Percentiles rank a stretch among this genome's conserved stretches.
These are phyloP conservation scores for Phyllotreta striolata DNA, from an alignment of 2,888 invertebrate species.

Conservation along the genomic window DNA sequence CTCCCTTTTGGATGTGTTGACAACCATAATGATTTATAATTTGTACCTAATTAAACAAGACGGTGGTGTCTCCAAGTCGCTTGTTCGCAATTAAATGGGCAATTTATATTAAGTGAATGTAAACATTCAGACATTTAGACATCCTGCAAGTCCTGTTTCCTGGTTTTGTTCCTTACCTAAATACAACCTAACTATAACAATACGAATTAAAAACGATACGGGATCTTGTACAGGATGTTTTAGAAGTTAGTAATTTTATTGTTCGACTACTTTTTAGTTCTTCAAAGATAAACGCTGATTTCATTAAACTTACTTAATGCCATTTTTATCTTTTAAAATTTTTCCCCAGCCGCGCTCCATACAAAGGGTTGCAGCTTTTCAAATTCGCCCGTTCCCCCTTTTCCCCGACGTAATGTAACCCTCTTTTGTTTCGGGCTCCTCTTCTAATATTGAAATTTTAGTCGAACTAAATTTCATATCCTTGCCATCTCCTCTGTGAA, in stretches of 20 bases:
- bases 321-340: constrained; percentile 14
- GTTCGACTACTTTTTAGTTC: no score
- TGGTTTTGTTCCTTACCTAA: constrained; percentile 20
- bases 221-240: no score
- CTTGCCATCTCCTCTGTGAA: constrained; percentile 16
- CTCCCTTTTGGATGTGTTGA: constrained; percentile 43
- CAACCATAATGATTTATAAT: constrained; percentile 48
- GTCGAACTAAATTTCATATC: constrained; percentile 19
- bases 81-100: constrained; percentile 40
- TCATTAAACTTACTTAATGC: neutral
- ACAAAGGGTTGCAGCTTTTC: constrained; percentile 18
- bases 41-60: constrained; percentile 50
- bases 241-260: no score
- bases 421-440: constrained; percentile 15
- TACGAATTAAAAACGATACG: no score
- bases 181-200: no score
- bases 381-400: constrained; percentile 4
- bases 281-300: no score
- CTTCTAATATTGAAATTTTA: constrained; percentile 22
- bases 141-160: constrained; percentile 33
- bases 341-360: constrained; percentile 14
- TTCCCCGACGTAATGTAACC: constrained; percentile 17
- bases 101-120: constrained; percentile 42
- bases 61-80: constrained; percentile 42
- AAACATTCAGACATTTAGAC: constrained; percentile 38